Percentiles rank a stretch among this genome's conserved stretches.
These are phyloP conservation scores for Cossypha dichroa DNA, from an alignment of 2,797 vertebrate genomes.

Conservation along the genomic window DNA sequence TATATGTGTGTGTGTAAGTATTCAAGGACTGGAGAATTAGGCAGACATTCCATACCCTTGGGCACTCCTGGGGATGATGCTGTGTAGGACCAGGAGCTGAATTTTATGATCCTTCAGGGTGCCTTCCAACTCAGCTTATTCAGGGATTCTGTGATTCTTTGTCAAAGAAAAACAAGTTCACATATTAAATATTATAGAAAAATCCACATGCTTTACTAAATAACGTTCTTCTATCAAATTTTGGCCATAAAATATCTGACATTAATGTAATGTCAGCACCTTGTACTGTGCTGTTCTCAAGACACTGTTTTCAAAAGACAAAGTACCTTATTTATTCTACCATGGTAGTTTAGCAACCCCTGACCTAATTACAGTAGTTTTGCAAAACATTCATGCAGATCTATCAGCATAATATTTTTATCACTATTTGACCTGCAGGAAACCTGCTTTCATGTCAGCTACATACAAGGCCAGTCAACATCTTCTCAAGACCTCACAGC, in stretches of 20 bases:
- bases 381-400: not conserved
- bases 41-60: not conserved
- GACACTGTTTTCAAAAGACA: not conserved
- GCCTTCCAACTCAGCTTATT: not conserved
- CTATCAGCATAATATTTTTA: not conserved
- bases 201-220: not conserved
- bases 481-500: not conserved
- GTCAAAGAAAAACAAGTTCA: not conserved
- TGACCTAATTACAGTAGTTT: not conserved
- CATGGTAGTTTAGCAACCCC: not conserved
- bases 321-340: not conserved
- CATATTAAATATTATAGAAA: not conserved
- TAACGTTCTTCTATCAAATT: not conserved
- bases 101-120: not conserved
- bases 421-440: not conserved
- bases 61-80: not conserved
- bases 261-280: not conserved
- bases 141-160: not conserved
- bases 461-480: not conserved
- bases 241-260: not conserved
- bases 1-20: not conserved
- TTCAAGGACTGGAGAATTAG: not conserved
- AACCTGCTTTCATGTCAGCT: not conserved
- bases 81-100: not conserved
- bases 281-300: not conserved